Evolutionary conservation across 2,888 invertebrate species (phyloP), one percentile per base, ranked within the genome.

Genomic region (Dynastes grantii): DNA sequence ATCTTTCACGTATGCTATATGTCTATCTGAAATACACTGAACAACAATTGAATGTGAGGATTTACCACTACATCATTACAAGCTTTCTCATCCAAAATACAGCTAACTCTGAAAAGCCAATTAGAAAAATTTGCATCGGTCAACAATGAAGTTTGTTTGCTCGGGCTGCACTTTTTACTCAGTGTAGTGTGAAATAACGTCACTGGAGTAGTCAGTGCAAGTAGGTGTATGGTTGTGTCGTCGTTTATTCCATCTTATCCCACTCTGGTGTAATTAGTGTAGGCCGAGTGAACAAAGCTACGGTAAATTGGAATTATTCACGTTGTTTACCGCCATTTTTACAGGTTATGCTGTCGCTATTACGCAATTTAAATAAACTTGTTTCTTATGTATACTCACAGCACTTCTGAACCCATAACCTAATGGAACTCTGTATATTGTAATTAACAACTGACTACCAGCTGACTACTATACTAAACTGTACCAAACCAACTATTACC

Each of bases 11-110:
- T 64, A 64, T 64, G 29, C 63, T 64, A 29, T 64, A 64, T 64
- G 32, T 29, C 63, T 64, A n/a, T 32, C 32, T 67, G 16, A 67
- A n/a, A 45, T 67, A 45, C 22, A 45, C n/a, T 67, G 65, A 37
- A 67, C 65, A 67, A 40, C 40, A 45, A 67, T n/a, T 67, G 65
- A 67, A 45, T 45, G 65, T 67, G 22, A 40, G 65, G 65, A 0
- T 67, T 65, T 65, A 65, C 64, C 37, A 65, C 64, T 65, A 37
- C 64, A 65, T 65, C 64, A 65, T 65, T 65, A 65, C 64, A 32
- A 11, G n/a, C 64, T 45, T 67, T 67, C n/a, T 45, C 16, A 8
- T n/a, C 65, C 16, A 67, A 67, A 67, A 67, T 45, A 16, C 45
- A 67, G 40, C 65, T 67, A 16, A 67, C 65, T 40, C 65, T 67